Conservation (phyloP, 2,113 vertebrate species). For the Ia io region DNA sequence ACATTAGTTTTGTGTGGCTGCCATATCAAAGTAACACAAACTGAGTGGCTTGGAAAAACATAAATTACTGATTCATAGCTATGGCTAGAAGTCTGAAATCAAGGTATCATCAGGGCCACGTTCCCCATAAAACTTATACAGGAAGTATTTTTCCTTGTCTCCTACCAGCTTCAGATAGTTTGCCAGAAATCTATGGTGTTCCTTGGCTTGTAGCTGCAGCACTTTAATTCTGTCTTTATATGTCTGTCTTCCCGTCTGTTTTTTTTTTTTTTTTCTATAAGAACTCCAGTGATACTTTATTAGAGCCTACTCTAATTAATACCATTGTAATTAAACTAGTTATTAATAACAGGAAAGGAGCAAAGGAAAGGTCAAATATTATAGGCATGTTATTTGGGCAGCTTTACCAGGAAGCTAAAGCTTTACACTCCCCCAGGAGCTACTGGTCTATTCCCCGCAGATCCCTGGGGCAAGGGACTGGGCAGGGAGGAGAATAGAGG, state of each 20-base stretch:
- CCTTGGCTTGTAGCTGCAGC: neutral
- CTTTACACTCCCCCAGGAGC: too few species aligned
- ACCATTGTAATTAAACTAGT: too few species aligned
- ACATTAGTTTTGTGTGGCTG: neutral
- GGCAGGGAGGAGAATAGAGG: too few species aligned
- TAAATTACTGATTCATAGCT: neutral
- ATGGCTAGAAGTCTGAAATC: neutral
- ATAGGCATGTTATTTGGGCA: too few species aligned
- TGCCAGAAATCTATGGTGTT: neutral
- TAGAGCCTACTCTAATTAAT: neutral
- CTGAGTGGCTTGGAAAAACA: neutral
- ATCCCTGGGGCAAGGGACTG: too few species aligned
- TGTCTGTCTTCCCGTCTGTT: neutral
- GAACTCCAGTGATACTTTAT: neutral
- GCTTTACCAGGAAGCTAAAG: too few species aligned
- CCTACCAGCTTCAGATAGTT: neutral
- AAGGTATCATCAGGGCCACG: neutral
- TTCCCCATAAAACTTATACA: neutral
- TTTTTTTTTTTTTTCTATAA: neutral
- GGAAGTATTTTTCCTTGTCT: neutral
- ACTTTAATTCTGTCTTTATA: neutral
- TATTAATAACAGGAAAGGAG: too few species aligned
- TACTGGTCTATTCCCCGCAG: too few species aligned
- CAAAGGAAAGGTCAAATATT: too few species aligned
- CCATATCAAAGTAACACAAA: neutral